Percentiles rank a stretch among this genome's conserved stretches.
Evolutionary conservation across 1,140 invertebrate species (phyloP).

Genomic region (Papilio polyxenes): DNA sequence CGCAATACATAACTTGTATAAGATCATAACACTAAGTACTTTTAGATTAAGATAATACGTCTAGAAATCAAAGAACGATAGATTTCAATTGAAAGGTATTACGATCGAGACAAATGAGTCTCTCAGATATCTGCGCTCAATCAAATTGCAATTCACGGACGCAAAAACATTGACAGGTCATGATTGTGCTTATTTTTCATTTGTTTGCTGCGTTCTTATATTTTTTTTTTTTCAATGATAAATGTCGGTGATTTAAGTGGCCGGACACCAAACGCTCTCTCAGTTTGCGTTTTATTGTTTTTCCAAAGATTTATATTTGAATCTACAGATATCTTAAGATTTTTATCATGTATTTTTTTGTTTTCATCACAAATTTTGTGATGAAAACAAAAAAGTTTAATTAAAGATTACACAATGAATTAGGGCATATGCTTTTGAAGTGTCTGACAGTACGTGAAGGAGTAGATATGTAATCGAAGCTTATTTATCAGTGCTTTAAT

Average conservation of each 20-base stretch:
- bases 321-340: no score
- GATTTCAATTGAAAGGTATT: slow-evolving; percentile 32
- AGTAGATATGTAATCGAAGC: background rate
- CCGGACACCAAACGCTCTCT: background rate
- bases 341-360: no score
- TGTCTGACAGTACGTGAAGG: no score
- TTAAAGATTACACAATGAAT: no score
- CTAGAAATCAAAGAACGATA: slow-evolving; percentile 36
- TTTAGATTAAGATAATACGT: background rate
- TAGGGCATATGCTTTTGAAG: background rate
- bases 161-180: slow-evolving; percentile 35
- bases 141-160: slow-evolving; percentile 37
- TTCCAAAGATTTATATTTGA: slow-evolving; percentile 3
- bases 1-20: background rate
- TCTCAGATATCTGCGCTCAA: slow-evolving; percentile 23
- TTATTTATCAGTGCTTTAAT: background rate
- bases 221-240: slow-evolving; percentile 6
- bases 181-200: slow-evolving; percentile 35
- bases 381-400: no score
- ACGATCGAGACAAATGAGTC: slow-evolving; percentile 31
- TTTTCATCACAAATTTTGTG: no score
- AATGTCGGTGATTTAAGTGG: slow-evolving; percentile 13
- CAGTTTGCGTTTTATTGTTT: background rate
- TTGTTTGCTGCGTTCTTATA: background rate
- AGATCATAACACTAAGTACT: background rate